Evolutionary conservation across 2,113 vertebrate genomes (phyloP).

Genomic region (Emydura subglobosa): DNA sequence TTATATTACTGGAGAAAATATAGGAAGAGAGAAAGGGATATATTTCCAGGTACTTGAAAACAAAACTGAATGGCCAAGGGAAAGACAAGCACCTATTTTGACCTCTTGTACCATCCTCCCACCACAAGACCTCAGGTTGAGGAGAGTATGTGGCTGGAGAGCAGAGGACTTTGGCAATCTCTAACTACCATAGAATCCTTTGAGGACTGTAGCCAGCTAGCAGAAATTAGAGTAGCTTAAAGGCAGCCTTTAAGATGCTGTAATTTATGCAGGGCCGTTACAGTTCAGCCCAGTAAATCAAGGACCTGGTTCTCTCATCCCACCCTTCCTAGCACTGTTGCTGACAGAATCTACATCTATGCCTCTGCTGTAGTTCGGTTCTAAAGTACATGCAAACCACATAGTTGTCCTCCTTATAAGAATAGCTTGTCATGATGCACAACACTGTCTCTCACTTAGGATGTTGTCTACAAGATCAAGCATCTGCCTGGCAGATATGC

Average conservation of each 20-base stretch:
- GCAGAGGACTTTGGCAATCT: not conserved
- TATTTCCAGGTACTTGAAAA: not conserved
- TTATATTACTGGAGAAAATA: not conserved
- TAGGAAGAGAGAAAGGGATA: not conserved
- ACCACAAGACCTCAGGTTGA: not conserved
- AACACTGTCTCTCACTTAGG: not conserved
- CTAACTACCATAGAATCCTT: not conserved
- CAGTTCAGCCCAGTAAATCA: not conserved
- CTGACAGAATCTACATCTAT: not conserved
- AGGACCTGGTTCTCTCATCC: not conserved
- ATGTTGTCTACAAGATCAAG: not conserved
- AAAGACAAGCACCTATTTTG: not conserved
- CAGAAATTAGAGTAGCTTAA: not conserved
- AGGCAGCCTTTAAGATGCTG: not conserved
- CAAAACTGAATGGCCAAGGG: not conserved
- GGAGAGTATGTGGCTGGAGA: not conserved
- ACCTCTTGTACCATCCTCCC: not conserved
- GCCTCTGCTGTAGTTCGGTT: not conserved
- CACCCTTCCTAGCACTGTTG: not conserved
- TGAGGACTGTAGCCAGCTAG: not conserved
- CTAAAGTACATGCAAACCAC: not conserved
- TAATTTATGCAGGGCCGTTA: not conserved
- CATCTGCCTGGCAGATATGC: not conserved
- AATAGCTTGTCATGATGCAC: not conserved
- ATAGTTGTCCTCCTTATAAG: not conserved